Base-by-base conservation (phyloP, 2,113 vertebrate species). In the Eulemur macaco region DNA sequence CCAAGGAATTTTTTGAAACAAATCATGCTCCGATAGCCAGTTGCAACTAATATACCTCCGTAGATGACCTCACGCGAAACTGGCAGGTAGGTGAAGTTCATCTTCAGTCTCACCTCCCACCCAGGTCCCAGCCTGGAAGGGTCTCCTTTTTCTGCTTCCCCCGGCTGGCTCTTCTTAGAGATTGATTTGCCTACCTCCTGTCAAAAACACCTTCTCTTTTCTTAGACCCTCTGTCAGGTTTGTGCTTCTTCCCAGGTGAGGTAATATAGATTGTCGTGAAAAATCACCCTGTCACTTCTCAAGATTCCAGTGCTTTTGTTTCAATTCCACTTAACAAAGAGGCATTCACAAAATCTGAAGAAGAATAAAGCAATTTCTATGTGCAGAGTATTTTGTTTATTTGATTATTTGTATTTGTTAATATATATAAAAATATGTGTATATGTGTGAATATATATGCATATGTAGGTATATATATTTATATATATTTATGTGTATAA, bases 1-100 rank as follows among this genome's bases (percentile, higher is more conserved):
- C 58, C 69, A 74, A 95, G 29, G 66, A 69, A 88, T 81, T 47
- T 84, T 89, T 66, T 73, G 27, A 97, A 94, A 39, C 23, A 80
- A 94, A 69, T 52, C 58, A 25, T 52, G 56, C 5, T 82, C 54
- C 45, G 47, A 86, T 64, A 66, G 50, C 42, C 37, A 63, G 27
- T 66, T 78, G 52, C 60, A 87, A 50, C 34, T n/a, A 50, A 25
- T 5, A 0, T 34, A 42, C 66, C 66, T 68, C n/a, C 23, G 63
- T 0, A 64, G 76, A 39, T 9, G 47, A 63, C 0, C 2, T 64
- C 27, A 39, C 27, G 47, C 4, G 64, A 20, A 69, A 42, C 20
- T 60, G 39, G 42, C 17, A 69, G 11, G 20, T 9, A 50, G 15
- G 13, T 47, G 7, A 76, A 63, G 12, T 45, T 54, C 37, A 77